phyloP scores from a whole-genome alignment of 2,797 vertebrate species.

The Poeciliopsis presidionis region DNA sequence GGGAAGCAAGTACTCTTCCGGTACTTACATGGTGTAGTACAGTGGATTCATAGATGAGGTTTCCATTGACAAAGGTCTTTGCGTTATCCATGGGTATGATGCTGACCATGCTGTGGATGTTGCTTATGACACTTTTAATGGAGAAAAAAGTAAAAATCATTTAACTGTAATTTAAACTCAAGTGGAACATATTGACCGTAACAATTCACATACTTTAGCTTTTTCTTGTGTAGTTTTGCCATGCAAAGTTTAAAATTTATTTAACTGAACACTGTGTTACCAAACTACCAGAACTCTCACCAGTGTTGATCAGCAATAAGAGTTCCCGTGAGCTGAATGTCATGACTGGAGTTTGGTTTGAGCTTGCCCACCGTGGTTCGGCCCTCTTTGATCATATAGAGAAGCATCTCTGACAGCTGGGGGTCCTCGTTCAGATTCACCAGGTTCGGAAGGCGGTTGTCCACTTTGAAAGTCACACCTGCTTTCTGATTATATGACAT shows the following conservation, averaged over 20 bases:
- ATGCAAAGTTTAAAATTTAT: background rate
- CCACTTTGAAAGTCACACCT: slow-evolving; percentile 92
- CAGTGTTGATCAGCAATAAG: slow-evolving; percentile 94
- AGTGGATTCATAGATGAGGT: slow-evolving; percentile 82
- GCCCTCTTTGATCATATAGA: slow-evolving; percentile 97
- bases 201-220: background rate
- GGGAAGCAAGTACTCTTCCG: background rate
- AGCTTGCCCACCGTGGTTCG: slow-evolving; percentile 90
- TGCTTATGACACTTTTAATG: slow-evolving; percentile 85
- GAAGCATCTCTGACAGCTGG: slow-evolving; percentile 95
- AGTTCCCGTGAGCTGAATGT: slow-evolving; percentile 92
- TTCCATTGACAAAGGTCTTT: slow-evolving; percentile 93
- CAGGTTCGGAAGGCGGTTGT: slow-evolving; percentile 92
- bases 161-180: background rate
- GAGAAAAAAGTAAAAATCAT: background rate
- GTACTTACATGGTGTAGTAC: slow-evolving; percentile 90
- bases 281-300: slow-evolving; percentile 69
- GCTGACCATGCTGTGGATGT: slow-evolving; percentile 80
- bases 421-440: slow-evolving; percentile 98
- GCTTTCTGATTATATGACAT: slow-evolving; percentile 83
- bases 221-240: background rate
- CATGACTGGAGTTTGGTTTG: slow-evolving; percentile 80
- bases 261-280: background rate
- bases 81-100: slow-evolving; percentile 86
- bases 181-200: background rate